Conservation (phyloP, 2,113 vertebrate species). For the Nipponia nippon region DNA sequence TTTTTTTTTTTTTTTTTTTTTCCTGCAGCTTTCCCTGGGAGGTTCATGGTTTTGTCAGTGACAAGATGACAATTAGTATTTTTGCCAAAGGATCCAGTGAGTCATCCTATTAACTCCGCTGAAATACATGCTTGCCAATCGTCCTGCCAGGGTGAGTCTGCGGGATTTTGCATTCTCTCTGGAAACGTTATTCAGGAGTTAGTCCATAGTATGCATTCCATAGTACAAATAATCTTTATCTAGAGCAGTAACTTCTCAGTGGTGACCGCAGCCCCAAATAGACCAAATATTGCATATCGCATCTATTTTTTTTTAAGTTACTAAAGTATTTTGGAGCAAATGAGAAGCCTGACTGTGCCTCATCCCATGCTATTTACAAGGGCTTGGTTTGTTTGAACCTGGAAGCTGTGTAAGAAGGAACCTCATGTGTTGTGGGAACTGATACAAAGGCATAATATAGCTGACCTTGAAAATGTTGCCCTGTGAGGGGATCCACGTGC, state of each 20-base stretch:
- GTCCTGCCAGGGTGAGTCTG: slow-evolving; percentile 43
- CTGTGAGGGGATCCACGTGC: neutral
- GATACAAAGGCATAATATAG: neutral
- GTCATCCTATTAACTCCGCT: slow-evolving; percentile 79
- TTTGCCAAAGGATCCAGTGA: slow-evolving; percentile 76
- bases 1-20: neutral
- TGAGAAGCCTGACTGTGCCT: neutral
- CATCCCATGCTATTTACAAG: neutral
- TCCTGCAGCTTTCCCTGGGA: slow-evolving; percentile 45
- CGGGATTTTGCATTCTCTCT: neutral
- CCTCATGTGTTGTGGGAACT: neutral
- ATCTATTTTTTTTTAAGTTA: neutral
- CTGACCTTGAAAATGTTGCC: neutral
- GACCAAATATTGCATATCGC: neutral
- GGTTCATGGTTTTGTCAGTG: slow-evolving; percentile 72
- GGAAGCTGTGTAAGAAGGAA: neutral
- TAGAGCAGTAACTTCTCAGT: neutral
- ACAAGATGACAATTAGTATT: slow-evolving; percentile 81
- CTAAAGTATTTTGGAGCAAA: neutral
- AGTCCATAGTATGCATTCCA: neutral
- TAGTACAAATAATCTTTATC: neutral
- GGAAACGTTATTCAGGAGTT: neutral
- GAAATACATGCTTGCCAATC: slow-evolving; percentile 21
- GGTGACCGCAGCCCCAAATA: neutral
- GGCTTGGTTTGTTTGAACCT: neutral